A percentile compares a stretch with the other conserved stretches of the same genome.
phyloP scores from a whole-genome alignment of 2,113 vertebrate genomes.

The Epinephelus lanceolatus region DNA sequence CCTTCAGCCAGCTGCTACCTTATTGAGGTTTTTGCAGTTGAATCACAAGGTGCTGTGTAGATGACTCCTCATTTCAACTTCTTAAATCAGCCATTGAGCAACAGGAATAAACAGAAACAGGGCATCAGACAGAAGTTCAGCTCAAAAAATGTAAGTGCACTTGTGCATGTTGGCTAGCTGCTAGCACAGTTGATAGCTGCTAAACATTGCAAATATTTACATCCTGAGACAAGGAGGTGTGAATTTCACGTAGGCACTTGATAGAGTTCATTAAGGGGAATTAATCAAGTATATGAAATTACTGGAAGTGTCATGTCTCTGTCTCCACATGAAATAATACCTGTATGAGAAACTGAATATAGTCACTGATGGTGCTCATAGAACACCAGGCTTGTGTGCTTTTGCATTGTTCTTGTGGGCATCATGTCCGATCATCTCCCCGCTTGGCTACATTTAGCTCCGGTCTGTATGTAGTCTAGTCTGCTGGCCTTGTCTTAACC shows the following conservation, averaged over 20 bases:
- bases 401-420: slow-evolving; percentile 4
- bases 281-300: neutral
- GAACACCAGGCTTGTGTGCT: neutral
- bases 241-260: neutral
- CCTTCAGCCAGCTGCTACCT: too few species aligned
- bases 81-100: too few species aligned
- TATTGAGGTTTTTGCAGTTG: too few species aligned
- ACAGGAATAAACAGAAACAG: too few species aligned
- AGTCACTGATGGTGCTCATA: neutral
- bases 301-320: neutral
- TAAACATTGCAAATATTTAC: too few species aligned
- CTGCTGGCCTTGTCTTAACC: slow-evolving; percentile 10
- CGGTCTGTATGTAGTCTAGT: neutral
- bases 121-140: too few species aligned
- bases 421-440: neutral
- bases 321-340: neutral
- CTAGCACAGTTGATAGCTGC: too few species aligned
- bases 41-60: too few species aligned
- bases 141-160: too few species aligned
- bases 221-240: too few species aligned
- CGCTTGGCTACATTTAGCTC: slow-evolving; percentile 4
- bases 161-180: too few species aligned
- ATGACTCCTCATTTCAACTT: too few species aligned
- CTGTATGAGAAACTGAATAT: neutral
- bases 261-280: neutral